Evolutionary conservation across 64 coral and sea anemone genomes (phyloP).

Genomic region (Montipora efflorescens): DNA sequence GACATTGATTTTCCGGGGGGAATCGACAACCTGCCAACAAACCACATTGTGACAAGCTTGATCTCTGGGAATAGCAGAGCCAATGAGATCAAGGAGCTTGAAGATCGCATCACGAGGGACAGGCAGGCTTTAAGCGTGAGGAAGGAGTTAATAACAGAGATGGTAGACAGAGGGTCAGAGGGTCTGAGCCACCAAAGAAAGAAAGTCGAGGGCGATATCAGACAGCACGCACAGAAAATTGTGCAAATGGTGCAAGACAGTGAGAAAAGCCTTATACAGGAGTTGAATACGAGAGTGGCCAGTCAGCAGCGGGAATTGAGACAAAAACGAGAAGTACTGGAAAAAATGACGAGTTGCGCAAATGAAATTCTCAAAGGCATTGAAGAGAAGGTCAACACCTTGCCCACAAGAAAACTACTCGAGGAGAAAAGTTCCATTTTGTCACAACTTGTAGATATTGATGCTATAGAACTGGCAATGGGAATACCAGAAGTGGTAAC

Average conservation of each 20-base stretch:
- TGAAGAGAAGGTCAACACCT: constrained; percentile 23
- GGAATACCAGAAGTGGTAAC: constrained; percentile 31
- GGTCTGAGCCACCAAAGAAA: constrained; percentile 32
- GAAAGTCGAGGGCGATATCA: constrained; percentile 63
- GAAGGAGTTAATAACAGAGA: constrained; percentile 8
- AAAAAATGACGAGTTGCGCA: constrained; percentile 9
- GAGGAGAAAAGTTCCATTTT: constrained; percentile 57
- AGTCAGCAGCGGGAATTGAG: constrained; percentile 43
- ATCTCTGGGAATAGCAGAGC: constrained; percentile 19
- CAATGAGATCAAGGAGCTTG: constrained; percentile 47
- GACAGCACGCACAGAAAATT: constrained; percentile 28
- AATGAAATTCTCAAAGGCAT: constrained; percentile 26
- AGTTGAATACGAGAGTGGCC: constrained; percentile 13
- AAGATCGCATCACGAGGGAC: constrained; percentile 9
- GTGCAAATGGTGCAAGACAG: constrained; percentile 51
- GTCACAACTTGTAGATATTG: constrained; percentile 30
- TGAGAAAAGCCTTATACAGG: constrained; percentile 51
- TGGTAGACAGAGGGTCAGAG: neutral
- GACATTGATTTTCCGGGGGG: constrained; percentile 57
- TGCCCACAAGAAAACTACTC: constrained; percentile 9
- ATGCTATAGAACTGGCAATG: constrained; percentile 33
- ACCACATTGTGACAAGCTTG: constrained; percentile 32
- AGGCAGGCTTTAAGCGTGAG: constrained; percentile 32
- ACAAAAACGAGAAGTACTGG: constrained; percentile 6
- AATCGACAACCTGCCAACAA: constrained; percentile 44